Conservation (phyloP, 1,140 invertebrate species). For the Drosophila dunni region DNA sequence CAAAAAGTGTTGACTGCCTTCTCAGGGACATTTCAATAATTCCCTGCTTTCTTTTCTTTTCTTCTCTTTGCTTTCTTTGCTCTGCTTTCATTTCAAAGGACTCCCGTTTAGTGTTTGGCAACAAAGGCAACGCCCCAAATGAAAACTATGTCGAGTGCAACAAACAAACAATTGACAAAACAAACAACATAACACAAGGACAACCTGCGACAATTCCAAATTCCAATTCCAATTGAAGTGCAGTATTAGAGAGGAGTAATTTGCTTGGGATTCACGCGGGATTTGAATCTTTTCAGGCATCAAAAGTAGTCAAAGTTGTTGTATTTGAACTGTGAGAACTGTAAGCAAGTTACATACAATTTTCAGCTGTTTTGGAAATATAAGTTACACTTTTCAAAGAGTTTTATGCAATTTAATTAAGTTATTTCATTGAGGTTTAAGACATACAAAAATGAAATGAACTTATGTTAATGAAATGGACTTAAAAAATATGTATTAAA, state of each 20-base stretch:
- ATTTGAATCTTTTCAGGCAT: too few species aligned
- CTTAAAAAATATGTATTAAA: too few species aligned
- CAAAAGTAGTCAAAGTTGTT: too few species aligned
- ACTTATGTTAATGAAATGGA: too few species aligned
- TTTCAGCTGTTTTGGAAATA: too few species aligned
- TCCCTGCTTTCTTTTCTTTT: slow-evolving; percentile 6
- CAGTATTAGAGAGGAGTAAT: slow-evolving; percentile 34
- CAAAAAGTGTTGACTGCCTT: slow-evolving; percentile 57
- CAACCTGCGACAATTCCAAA: background rate
- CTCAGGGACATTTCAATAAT: slow-evolving; percentile 38
- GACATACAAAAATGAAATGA: too few species aligned
- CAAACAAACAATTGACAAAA: slow-evolving; percentile 52
- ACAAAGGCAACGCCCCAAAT: slow-evolving; percentile 25
- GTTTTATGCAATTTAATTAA: too few species aligned
- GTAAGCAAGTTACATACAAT: too few species aligned
- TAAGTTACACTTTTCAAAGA: too few species aligned
- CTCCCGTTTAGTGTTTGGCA: slow-evolving; percentile 14
- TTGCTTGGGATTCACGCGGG: background rate
- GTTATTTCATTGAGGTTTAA: too few species aligned
- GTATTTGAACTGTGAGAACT: too few species aligned
- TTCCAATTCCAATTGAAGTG: background rate
- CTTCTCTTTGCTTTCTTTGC: background rate
- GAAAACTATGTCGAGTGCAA: slow-evolving; percentile 72
- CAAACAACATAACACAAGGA: slow-evolving; percentile 19
- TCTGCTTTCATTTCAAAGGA: background rate